Conservation (phyloP, 2,113 vertebrate genomes). For the Podarcis cretensis region DNA sequence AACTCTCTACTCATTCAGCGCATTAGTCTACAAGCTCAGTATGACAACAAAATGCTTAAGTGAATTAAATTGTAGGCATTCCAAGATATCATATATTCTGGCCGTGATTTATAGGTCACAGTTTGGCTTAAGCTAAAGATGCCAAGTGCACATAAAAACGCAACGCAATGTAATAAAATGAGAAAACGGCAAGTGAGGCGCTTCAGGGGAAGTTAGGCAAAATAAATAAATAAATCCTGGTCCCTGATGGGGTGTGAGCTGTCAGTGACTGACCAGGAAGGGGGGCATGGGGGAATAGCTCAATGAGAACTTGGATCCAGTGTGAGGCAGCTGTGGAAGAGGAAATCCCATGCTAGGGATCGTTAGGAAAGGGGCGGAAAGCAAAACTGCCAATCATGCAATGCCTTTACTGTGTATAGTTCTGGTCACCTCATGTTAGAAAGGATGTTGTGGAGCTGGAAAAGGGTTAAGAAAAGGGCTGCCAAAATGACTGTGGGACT, state of each 20-base stretch:
- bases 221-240: neutral
- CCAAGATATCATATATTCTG: conserved; percentile 18
- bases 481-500: neutral
- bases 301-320: neutral
- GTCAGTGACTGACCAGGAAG: neutral
- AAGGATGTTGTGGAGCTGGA: neutral
- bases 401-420: neutral
- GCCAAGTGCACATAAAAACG: conserved; percentile 17
- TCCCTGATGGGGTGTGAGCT: neutral
- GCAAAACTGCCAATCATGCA: neutral
- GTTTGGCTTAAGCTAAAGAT: conserved; percentile 34
- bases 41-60: neutral
- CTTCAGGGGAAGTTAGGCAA: neutral
- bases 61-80: conserved; percentile 21
- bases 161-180: neutral
- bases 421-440: neutral
- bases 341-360: neutral
- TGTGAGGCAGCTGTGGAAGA: neutral
- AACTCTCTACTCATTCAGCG: neutral
- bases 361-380: neutral
- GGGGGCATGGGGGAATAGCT: neutral
- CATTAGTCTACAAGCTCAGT: neutral
- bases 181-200: neutral
- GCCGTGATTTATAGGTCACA: conserved; percentile 16
- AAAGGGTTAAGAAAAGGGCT: too few relatives aligned